Conservation (phyloP, 2,888 invertebrate genomes). For the Hermodice carunculata region DNA sequence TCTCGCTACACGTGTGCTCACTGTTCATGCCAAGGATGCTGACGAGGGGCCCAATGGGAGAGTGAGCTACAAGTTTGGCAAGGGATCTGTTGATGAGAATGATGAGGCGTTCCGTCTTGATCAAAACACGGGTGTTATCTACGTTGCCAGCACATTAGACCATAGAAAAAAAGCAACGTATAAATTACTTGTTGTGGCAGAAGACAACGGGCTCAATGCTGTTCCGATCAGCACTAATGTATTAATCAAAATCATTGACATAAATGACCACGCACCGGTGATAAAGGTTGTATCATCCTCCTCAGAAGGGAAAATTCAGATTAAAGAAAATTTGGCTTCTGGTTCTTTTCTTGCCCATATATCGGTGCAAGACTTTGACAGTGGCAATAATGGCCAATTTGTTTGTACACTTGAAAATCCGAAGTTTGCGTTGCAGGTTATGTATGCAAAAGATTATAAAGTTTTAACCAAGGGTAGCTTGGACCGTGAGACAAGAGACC, state of each 20-base stretch:
- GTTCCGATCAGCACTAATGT: constrained; percentile 29
- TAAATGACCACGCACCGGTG: constrained; percentile 39
- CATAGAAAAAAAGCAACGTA: constrained; percentile 16
- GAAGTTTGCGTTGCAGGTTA: constrained; percentile 24
- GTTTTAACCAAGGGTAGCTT: constrained; percentile 37
- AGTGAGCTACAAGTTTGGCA: too few species aligned
- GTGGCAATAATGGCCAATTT: constrained; percentile 58
- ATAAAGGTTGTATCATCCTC: constrained; percentile 29
- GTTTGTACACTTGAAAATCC: constrained; percentile 57
- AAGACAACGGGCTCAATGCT: constrained; percentile 25
- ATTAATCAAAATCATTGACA: constrained; percentile 32
- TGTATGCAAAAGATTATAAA: constrained; percentile 30
- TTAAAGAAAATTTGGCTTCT: constrained; percentile 53
- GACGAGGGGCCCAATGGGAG: too few species aligned
- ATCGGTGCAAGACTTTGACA: constrained; percentile 60
- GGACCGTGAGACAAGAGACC: constrained; percentile 52
- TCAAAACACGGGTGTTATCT: too few species aligned
- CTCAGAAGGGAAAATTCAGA: too few species aligned
- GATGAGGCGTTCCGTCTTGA: too few species aligned
- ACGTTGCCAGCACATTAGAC: too few species aligned
- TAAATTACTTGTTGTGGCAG: constrained; percentile 28
- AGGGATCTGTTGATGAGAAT: too few species aligned
- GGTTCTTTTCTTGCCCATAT: constrained; percentile 62
- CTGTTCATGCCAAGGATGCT: too few species aligned
- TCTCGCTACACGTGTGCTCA: too few species aligned